These are phyloP conservation scores for Myripristis murdjan DNA, from an alignment of 2,797 vertebrate genomes.

Conservation along the genomic window DNA sequence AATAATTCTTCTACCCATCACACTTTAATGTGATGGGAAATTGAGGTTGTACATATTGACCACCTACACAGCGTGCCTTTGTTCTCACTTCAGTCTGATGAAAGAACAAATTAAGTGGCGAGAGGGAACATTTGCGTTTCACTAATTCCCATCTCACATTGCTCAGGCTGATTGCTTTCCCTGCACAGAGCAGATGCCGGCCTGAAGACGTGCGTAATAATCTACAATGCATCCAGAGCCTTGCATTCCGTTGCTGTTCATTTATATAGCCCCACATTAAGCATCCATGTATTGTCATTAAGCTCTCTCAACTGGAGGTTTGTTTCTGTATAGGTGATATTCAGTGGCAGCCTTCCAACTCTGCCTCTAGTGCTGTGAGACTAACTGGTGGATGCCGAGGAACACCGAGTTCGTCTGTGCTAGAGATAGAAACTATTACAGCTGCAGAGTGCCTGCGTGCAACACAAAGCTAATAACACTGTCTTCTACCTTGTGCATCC, in stretches of 20 bases:
- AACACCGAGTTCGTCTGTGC: constrained; percentile 5
- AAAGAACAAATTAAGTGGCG: constrained; percentile 31
- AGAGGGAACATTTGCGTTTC: constrained; percentile 29
- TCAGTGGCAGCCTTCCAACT: constrained; percentile 2
- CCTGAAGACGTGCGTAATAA: background rate
- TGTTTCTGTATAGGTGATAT: constrained; percentile 19
- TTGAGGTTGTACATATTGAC: constrained; percentile 30
- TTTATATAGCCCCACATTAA: constrained; percentile 25
- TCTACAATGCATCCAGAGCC: constrained; percentile 7
- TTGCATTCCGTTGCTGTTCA: background rate
- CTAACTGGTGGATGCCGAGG: background rate
- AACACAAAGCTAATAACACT: constrained; percentile 40
- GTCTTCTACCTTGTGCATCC: constrained; percentile 12
- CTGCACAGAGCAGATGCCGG: constrained; percentile 34
- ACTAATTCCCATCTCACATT: constrained; percentile 42
- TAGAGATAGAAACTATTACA: constrained; percentile 16
- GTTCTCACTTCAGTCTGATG: constrained; percentile 15
- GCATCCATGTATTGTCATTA: constrained; percentile 14
- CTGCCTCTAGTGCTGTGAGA: constrained; percentile 11
- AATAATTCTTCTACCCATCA: constrained; percentile 40
- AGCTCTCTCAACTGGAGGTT: background rate
- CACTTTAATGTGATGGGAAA: constrained; percentile 56
- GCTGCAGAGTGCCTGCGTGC: constrained; percentile 3
- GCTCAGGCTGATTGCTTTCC: constrained; percentile 41
- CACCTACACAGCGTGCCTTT: constrained; percentile 30